Base-by-base conservation (phyloP, 2,113 vertebrate species). In the Loxodonta africana region DNA sequence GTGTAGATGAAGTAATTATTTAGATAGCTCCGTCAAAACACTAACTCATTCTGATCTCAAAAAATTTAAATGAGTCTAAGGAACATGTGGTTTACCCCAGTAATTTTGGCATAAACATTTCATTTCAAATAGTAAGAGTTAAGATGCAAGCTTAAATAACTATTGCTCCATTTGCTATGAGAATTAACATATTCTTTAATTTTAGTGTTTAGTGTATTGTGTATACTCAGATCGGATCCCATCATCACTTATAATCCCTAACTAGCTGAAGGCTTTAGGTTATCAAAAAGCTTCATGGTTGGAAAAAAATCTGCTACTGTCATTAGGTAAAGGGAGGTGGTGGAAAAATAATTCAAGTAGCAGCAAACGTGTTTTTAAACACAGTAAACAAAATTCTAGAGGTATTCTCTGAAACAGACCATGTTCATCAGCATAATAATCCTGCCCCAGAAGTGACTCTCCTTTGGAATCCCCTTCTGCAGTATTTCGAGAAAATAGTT, bases 1-100 rank as follows among this genome's bases (percentile, higher is more conserved):
- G 90, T 95, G 81, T 87, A 97, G 94, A 97, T 95, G 92, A 97
- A 95, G 87, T 95, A 95, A 96, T 94, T 97, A 97, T 88, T 97
- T 97, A 94, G 94, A 97, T 95, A 93, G 85, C 37, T 92, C 90
- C 37, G 1, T 96, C 97, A 97, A 97, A 97, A 97, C 83, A 96
- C 46, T 51, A 95, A 97, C 84, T 97, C 88, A 80, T 97, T 91
- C 92, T 97, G 69, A 92, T 96, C 87, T 93, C 69, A 78, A 48
- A 98, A 98, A 95, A 95, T 95, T 86, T 89, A 95, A 97, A 97
- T 95, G 83, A 96, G 84, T 62, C 33, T 86, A 77, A 97, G 87
- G 71, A 98, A 95, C 76, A 96, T 97, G 97, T 73, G 90, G 92
- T 95, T 60, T 85, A 67, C 69, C 65, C 87, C 51, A 97, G 94